phyloP scores from a whole-genome alignment of 1,140 invertebrate species.

The Gonioctena quinquepunctata region DNA sequence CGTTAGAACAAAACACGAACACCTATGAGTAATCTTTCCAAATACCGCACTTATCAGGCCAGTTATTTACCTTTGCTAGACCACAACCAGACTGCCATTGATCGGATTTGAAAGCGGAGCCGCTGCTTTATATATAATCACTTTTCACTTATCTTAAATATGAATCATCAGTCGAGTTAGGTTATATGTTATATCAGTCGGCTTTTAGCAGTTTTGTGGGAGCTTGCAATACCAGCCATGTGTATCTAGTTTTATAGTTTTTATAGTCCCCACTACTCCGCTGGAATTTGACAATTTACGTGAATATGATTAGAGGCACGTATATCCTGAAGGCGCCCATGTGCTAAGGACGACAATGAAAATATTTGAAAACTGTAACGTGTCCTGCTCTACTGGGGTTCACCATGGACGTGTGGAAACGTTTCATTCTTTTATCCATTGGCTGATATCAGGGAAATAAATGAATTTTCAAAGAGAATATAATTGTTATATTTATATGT shows the following conservation, averaged over 20 bases:
- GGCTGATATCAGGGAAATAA: too few species aligned
- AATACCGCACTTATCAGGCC: constrained; percentile 15
- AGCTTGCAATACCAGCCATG: background rate
- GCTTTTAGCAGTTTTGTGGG: background rate
- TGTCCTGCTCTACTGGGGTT: too few species aligned
- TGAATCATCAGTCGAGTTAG: constrained; percentile 8
- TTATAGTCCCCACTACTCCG: background rate
- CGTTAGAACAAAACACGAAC: constrained; percentile 7
- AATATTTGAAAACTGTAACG: too few species aligned
- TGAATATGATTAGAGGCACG: too few species aligned
- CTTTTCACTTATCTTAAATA: constrained; percentile 15
- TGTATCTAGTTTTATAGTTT: background rate
- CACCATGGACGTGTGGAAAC: too few species aligned
- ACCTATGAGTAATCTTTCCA: constrained; percentile 3
- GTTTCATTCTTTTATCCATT: too few species aligned
- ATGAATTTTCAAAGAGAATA: too few species aligned
- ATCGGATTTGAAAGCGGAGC: background rate
- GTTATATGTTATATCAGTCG: too few species aligned
- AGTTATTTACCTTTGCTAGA: constrained; percentile 22
- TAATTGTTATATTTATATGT: too few species aligned
- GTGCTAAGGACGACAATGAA: too few species aligned
- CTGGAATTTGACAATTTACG: too few species aligned
- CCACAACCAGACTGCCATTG: constrained; percentile 23
- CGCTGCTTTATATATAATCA: background rate
- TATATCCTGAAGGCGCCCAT: too few species aligned